Conservation (phyloP, 1,140 invertebrate genomes). For the Caenorhabditis latens region DNA sequence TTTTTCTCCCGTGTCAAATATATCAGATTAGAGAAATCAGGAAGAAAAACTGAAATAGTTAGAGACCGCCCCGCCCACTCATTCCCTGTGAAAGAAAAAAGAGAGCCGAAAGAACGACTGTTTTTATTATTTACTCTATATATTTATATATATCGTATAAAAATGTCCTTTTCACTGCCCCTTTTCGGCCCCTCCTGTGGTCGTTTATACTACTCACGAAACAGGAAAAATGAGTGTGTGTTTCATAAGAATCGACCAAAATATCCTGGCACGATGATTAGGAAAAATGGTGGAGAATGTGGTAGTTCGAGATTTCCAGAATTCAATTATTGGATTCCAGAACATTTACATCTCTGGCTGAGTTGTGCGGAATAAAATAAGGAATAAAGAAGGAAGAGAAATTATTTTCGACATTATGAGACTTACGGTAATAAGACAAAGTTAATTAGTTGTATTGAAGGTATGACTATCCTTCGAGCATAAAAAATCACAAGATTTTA, state of each 20-base stretch:
- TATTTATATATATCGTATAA: constrained; percentile 17
- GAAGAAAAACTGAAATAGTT: not conserved
- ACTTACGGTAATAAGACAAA: too few relatives aligned
- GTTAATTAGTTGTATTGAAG: too few relatives aligned
- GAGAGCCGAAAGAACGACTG: not conserved
- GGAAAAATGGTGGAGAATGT: not conserved
- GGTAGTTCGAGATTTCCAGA: too few relatives aligned
- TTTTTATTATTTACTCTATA: constrained; percentile 17
- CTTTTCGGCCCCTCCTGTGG: not conserved
- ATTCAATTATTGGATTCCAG: too few relatives aligned
- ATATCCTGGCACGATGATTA: not conserved
- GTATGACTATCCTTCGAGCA: too few relatives aligned
- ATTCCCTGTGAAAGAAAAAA: not conserved
- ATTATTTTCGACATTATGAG: too few relatives aligned
- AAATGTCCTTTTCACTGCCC: not conserved
- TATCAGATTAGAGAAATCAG: not conserved
- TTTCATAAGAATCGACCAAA: not conserved
- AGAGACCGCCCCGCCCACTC: not conserved
- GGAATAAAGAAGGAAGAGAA: too few relatives aligned
- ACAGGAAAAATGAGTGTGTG: constrained; percentile 17
- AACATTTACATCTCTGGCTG: too few relatives aligned
- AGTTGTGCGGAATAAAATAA: too few relatives aligned
- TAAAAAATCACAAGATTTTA: too few relatives aligned
- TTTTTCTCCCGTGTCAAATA: not conserved
- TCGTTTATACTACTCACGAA: constrained; percentile 27